Base-by-base conservation (phyloP, 2,113 vertebrate species). In the Equus przewalskii region DNA sequence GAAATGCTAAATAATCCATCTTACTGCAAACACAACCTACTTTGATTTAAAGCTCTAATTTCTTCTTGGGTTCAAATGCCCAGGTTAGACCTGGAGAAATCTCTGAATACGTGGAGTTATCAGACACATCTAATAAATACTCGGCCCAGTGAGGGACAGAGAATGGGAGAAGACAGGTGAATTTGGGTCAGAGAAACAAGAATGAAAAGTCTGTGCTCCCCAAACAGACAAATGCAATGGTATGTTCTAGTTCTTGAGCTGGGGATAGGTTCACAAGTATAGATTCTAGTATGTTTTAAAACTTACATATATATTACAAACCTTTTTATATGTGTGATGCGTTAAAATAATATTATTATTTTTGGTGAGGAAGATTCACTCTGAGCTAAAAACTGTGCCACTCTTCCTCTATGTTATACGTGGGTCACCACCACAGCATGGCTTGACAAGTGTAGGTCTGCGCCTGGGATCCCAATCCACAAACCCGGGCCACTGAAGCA, bases 31-130 rank as follows among this genome's bases (percentile, higher is more conserved):
- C 3, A 90, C 15, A 81, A 82, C 56, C 14, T 93, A 11, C 14
- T 94, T 92, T 93, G 33, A 72, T 81, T 96, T 91, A 96, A 93
- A 85, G 44, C 36, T 95, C 22, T 86, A 13, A 76, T 78, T 94
- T 92, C 24, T 9, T 86, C 46, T 79, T 87, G 11, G 87, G 33
- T 91, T 96, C 60, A 90, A 65, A 94, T 72, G 46, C n/a, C 60
- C 83, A 82, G 18, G 60, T 79, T 44, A 90, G 44, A 94, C 44
- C 33, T 64, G 18, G 30, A 64, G 19, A 92, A 92, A 91, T 54
- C 7, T 86, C 76, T 81, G 93, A 93, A 84, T 76, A 95, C 51
- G 33, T 93, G 67, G 67, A 80, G 21, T 96, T 92, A 76, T 65
- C 16, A 88, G 54, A 89, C 13, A 82, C 33, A 72, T 62, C 22